These are phyloP conservation scores for Drosophila percnosoma DNA, from an alignment of 2,888 invertebrate species.

Conservation along the genomic window DNA sequence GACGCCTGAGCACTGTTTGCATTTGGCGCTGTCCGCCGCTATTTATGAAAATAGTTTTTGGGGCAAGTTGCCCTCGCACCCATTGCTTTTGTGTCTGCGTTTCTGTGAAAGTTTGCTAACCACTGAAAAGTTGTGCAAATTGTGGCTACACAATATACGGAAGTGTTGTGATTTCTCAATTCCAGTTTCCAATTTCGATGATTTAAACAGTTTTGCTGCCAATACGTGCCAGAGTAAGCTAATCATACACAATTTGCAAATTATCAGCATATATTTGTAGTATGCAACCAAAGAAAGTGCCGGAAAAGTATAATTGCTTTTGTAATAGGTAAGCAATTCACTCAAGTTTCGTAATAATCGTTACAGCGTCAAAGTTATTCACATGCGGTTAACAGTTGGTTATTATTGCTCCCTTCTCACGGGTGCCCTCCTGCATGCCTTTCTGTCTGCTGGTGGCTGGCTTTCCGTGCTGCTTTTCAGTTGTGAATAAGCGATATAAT, in stretches of 20 bases:
- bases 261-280: conserved; percentile 24
- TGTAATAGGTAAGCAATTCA: neutral
- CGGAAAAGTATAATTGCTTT: neutral
- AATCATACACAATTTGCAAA: conserved; percentile 49
- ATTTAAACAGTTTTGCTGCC: conserved; percentile 34
- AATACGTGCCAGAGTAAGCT: conserved; percentile 41
- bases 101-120: conserved; percentile 67
- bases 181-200: conserved; percentile 71
- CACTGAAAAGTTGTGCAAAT: conserved; percentile 78
- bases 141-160: conserved; percentile 68
- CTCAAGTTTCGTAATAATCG: conserved; percentile 43
- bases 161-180: conserved; percentile 69
- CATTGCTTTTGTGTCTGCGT: conserved; percentile 13
- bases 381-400: conserved; percentile 18
- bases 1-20: conserved; percentile 58
- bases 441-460: conserved; percentile 7
- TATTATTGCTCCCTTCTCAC: neutral
- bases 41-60: conserved; percentile 78
- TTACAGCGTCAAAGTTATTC: conserved; percentile 46
- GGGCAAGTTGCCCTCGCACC: conserved; percentile 44
- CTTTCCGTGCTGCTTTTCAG: neutral
- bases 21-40: conserved; percentile 64
- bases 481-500: conserved; percentile 8
- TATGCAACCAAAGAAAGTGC: conserved; percentile 17
- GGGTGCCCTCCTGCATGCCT: conserved; percentile 15